phyloP scores from a whole-genome alignment of 2,888 invertebrate genomes.

The Eucera pruinosa region DNA sequence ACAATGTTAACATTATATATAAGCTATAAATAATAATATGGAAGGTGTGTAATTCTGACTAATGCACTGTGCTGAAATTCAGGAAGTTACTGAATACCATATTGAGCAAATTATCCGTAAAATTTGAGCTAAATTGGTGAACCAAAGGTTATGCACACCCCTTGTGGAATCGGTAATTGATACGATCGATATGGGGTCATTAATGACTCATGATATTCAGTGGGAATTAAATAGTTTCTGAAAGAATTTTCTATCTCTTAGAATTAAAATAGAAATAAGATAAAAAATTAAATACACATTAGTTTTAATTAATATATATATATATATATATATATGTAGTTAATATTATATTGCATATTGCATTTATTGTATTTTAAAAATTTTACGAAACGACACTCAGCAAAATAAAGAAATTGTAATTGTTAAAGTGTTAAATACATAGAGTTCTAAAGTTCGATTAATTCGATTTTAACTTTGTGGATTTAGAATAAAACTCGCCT shows the following conservation, averaged over 20 bases:
- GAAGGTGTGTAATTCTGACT: no score
- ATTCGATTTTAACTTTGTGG: neutral
- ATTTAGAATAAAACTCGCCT: neutral
- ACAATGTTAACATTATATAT: no score
- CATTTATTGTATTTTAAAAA: no score
- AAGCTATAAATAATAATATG: no score
- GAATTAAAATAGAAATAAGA: neutral
- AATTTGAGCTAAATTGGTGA: constrained; percentile 1
- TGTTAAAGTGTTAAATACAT: no score
- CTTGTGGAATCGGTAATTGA: neutral
- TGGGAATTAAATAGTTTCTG: neutral
- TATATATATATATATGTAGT: no score
- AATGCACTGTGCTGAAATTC: no score
- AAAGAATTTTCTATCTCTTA: neutral
- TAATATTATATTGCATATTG: no score
- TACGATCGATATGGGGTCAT: neutral
- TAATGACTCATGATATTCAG: neutral
- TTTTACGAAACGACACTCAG: neutral
- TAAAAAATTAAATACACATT: neutral
- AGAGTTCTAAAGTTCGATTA: no score
- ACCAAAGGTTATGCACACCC: neutral
- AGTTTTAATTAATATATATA: no score
- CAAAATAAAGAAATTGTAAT: no score
- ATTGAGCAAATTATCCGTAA: neutral
- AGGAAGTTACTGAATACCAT: neutral